Evolutionary conservation across 2,113 vertebrate species (phyloP), one percentile per base, ranked within the genome.

Genomic region (Regulus satrapa): DNA sequence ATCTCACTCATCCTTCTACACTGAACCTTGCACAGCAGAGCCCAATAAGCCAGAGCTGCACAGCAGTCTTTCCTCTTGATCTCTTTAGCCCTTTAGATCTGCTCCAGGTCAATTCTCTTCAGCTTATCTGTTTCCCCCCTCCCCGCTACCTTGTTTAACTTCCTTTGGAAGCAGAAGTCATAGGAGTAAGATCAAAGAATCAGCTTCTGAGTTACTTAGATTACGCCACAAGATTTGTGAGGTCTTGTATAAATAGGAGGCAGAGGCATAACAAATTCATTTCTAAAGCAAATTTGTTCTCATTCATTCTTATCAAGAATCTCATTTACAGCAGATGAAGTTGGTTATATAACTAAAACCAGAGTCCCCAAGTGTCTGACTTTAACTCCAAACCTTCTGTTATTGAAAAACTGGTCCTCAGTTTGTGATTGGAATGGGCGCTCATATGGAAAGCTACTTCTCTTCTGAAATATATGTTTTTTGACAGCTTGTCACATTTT

Each of bases 401-500:
- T 95, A 94, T 68, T 59, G 56, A 88, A 64, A 96, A 89, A 88
- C 82, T 61, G 89, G 85, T 95, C 94, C 59, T 92, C 88, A 78
- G 91, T 74, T 88, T 89, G 81, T 36, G 69, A 95, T 95, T 94
- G 94, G 84, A 89, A 94, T 52, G 86, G 92, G 85, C 45, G 9
- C 89, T 96, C 67, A 82, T 84, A 95, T 62, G 89, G 85, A 97
- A 96, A 97, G 71, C 81, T 94, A 89, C 58, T 86, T 85, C 78
- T 85, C 81, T 88, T 95, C 92, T 79, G 83, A 92, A 95, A 94
- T 95, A 80, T 45, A 96, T 88, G 55, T 14, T 93, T 96, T 96
- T 74, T 95, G 97, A 96, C 95, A 97, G 95, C 78, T 96, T 94
- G 83, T 96, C 91, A 96, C 86, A 94, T 84, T 96, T 91, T 89